A percentile compares a stretch with the other conserved stretches of the same genome.
Evolutionary conservation across 2,113 vertebrate species (phyloP).

Genomic region (Pollimyrus isidori): DNA sequence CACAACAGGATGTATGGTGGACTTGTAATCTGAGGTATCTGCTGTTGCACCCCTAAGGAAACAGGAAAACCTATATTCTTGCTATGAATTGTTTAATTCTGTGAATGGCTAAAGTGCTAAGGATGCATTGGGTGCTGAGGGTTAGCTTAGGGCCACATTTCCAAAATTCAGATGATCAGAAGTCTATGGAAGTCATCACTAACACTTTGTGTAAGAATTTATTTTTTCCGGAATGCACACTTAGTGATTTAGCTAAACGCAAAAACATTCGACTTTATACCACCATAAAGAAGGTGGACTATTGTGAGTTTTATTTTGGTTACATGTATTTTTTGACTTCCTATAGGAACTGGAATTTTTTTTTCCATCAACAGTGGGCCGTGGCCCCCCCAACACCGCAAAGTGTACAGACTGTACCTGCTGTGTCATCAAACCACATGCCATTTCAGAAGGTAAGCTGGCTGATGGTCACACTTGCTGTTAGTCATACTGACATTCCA

Average conservation of each 20-base stretch:
- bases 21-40: not conserved
- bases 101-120: not conserved
- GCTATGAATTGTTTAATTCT: not conserved
- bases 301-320: conserved; percentile 28
- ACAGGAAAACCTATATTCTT: not conserved
- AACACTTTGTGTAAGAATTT: not conserved
- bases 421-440: conserved; percentile 72
- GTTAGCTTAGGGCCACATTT: not conserved
- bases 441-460: conserved; percentile 61
- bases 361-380: conserved; percentile 80
- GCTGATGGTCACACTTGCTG: not conserved
- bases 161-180: not conserved
- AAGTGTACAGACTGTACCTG: conserved; percentile 63
- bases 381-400: conserved; percentile 72
- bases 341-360: conserved; percentile 88
- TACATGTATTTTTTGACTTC: not conserved
- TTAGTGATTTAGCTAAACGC: not conserved
- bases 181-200: not conserved
- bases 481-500: not conserved
- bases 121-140: not conserved
- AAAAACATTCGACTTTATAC: not conserved
- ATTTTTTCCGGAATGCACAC: not conserved
- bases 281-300: not conserved
- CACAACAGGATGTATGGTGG: not conserved
- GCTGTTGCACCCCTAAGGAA: not conserved